Base-by-base conservation (phyloP, 2,888 invertebrate species). In the Ctena decussata region DNA sequence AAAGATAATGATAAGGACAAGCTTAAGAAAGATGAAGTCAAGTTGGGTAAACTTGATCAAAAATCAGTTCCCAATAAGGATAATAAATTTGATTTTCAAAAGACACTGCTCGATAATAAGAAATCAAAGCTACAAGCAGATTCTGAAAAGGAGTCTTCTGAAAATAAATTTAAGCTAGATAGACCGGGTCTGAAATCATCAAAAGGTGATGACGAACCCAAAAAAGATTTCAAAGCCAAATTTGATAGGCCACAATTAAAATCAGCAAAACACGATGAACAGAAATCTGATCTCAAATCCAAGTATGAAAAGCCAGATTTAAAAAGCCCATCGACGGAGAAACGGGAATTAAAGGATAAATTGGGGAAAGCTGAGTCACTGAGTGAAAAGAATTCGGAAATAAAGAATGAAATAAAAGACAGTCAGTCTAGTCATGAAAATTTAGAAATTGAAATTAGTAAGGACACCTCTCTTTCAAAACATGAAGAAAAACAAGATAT, bases 161-260 rank as follows among this genome's bases (percentile, higher is more conserved):
- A 79, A 44, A 24, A 71, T 27, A 69, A 81, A 46, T 77, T 39
- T 35, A 77, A 78, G 30, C 65, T 81, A 53, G 69, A 74, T 5
- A 30, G 32, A 49, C 69, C 75, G 49, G 49, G 41, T 21, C 53
- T 72, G 35, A 79, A 79, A 46, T 53, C 72, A 27, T 35, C 53
- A 15, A 77, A 76, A 35, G 60, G 41, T 1, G 69, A 39, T 74
- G 71, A 57, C 5, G 44, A 12, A 39, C 8, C 27, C 41, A 27
- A 49, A 30, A 75, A 80, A n/a, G 84, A 72, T 30, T 70, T 74
- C 44, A 86, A 86, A 70, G 76, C 35, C 37, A 84, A 85, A 85
- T 79, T 81, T 71, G 81, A 77, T 71, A 69, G 53, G 46, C 84
- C 73, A 21, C 65, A 30, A 49, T 41, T 80, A 27, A 84, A 84